A percentile compares a stretch with the other conserved stretches of the same genome.
phyloP scores from a whole-genome alignment of 2,797 vertebrate genomes.

The Valencia hispanica region DNA sequence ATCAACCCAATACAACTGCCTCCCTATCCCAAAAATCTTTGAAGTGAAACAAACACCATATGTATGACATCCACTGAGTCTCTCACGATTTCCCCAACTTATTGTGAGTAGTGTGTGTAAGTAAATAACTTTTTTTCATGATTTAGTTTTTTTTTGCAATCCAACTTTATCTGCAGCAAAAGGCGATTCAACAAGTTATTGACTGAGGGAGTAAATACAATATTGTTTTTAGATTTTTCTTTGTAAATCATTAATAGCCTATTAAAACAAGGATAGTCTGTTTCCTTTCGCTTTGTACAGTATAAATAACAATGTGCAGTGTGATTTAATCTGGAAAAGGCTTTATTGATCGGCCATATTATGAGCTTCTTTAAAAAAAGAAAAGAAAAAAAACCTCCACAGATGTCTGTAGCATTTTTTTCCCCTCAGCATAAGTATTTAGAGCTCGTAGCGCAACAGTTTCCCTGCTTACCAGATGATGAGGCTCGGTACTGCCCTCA shows the following conservation, averaged over 20 bases:
- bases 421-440: no score
- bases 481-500: neutral
- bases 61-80: no score
- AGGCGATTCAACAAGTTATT: neutral
- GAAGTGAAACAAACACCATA: no score
- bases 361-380: neutral
- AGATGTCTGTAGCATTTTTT: neutral
- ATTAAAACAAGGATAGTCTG: neutral
- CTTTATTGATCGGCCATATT: neutral
- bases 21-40: no score
- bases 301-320: neutral
- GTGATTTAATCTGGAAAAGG: neutral
- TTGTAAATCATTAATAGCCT: neutral
- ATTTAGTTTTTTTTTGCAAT: neutral
- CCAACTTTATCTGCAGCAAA: neutral
- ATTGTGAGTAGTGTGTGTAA: no score
- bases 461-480: neutral
- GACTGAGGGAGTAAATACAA: neutral
- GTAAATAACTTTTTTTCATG: neutral
- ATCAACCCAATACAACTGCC: no score
- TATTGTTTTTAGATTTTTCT: no score
- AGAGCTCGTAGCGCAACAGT: neutral
- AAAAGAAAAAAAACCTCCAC: neutral
- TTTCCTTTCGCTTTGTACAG: neutral
- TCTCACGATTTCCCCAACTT: no score